Evolutionary conservation across 2,888 invertebrate species (phyloP).

Genomic region (Oxyteleia sp.): DNA sequence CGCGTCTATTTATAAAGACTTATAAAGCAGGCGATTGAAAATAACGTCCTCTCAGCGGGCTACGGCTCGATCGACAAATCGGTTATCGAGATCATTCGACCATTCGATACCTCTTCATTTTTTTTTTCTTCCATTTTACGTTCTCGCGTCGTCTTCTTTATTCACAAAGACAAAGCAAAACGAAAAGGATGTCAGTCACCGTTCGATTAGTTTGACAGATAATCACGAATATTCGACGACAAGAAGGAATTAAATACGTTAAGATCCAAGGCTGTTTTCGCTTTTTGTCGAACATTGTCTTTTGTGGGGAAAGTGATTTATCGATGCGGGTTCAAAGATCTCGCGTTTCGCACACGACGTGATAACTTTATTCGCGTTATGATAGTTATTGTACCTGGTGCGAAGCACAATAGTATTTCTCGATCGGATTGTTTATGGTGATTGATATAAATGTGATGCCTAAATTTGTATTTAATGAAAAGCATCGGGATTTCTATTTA

Average conservation of each 20-base stretch:
- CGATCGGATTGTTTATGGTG: slow-evolving; percentile 64
- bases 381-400: slow-evolving; percentile 64
- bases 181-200: too few species aligned
- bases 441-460: slow-evolving; percentile 66
- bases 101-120: slow-evolving; percentile 17
- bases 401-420: too few species aligned
- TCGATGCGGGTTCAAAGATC: slow-evolving; percentile 66
- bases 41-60: slow-evolving; percentile 72
- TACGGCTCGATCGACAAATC: slow-evolving; percentile 51
- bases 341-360: slow-evolving; percentile 60
- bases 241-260: slow-evolving; percentile 53
- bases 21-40: slow-evolving; percentile 72
- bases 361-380: slow-evolving; percentile 67
- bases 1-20: slow-evolving; percentile 77
- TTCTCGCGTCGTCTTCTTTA: slow-evolving; percentile 13
- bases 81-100: slow-evolving; percentile 43
- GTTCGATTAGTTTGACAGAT: slow-evolving; percentile 32
- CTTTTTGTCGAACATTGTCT: slow-evolving; percentile 53
- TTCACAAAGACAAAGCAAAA: slow-evolving; percentile 19
- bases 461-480: slow-evolving; percentile 63
- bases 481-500: slow-evolving; percentile 47
- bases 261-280: slow-evolving; percentile 54
- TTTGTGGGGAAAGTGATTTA: slow-evolving; percentile 69
- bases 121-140: slow-evolving; percentile 3
- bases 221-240: slow-evolving; percentile 45